Percentiles rank a stretch among this genome's conserved stretches.
phyloP scores from a whole-genome alignment of 2,797 vertebrate species.

The Catamblyrhynchus diadema region DNA sequence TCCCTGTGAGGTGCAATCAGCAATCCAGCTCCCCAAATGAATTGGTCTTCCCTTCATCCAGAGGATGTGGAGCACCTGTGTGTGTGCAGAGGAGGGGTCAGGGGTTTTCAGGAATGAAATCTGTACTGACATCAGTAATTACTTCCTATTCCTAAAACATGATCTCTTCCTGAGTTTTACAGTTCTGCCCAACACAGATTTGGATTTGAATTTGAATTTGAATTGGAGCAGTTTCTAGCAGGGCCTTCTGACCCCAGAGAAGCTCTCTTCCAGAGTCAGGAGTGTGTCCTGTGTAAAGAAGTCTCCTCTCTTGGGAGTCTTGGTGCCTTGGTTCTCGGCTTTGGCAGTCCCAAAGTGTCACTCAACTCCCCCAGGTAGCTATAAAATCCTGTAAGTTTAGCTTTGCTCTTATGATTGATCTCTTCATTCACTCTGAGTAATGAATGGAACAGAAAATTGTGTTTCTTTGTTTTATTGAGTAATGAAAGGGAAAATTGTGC shows the following conservation, averaged over 20 bases:
- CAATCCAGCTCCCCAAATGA: not conserved
- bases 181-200: not conserved
- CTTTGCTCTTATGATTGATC: not conserved
- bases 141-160: not conserved
- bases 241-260: not conserved
- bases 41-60: not conserved
- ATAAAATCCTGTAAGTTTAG: not conserved
- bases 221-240: not conserved
- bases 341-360: not conserved
- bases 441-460: conserved; percentile 15
- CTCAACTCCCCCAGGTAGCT: not conserved
- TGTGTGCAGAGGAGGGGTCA: not conserved
- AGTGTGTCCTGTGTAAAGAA: not conserved
- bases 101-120: not conserved
- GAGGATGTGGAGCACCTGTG: not conserved
- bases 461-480: conserved; percentile 12
- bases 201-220: not conserved
- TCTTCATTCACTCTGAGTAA: not conserved
- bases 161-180: not conserved
- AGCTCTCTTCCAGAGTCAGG: not conserved
- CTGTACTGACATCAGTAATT: not conserved
- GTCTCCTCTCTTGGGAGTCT: not conserved
- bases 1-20: not conserved
- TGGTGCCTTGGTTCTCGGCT: not conserved
- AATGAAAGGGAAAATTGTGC: not conserved